These are phyloP conservation scores for Eupeodes luniger DNA, from an alignment of 2,888 invertebrate genomes.

Conservation along the genomic window DNA sequence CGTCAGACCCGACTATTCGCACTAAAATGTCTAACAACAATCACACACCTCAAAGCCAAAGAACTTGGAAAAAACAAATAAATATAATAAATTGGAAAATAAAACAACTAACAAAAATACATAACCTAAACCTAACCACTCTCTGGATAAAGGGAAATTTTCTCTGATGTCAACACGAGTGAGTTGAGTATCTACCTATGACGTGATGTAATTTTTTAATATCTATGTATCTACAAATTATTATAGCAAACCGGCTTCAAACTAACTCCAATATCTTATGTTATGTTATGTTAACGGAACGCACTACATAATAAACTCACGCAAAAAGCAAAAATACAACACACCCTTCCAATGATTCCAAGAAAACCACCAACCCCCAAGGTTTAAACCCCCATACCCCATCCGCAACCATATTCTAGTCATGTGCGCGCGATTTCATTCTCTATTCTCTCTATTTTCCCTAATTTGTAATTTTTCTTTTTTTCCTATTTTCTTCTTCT, in stretches of 20 bases:
- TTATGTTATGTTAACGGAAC: constrained; percentile 6
- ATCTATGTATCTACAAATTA: not conserved
- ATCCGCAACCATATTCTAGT: constrained; percentile 38
- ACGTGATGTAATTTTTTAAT: constrained; percentile 25
- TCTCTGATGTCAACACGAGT: constrained; percentile 12
- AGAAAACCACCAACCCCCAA: constrained; percentile 45
- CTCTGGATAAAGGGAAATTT: constrained; percentile 18
- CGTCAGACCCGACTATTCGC: no score
- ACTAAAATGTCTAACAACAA: not conserved
- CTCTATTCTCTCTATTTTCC: constrained; percentile 44
- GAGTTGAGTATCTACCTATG: not conserved
- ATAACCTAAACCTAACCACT: not conserved
- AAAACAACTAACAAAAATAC: not conserved
- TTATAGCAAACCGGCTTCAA: constrained; percentile 33
- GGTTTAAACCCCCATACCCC: constrained; percentile 28
- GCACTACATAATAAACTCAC: constrained; percentile 26
- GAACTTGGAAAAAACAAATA: not conserved
- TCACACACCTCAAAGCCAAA: constrained; percentile 7
- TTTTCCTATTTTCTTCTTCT: constrained; percentile 8
- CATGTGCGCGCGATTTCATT: constrained; percentile 70
- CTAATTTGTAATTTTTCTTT: constrained; percentile 12
- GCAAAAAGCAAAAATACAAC: constrained; percentile 18
- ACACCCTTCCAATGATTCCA: constrained; percentile 35
- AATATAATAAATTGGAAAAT: not conserved
- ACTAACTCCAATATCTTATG: not conserved